These are phyloP conservation scores for Torymus aiolomorphi DNA, from an alignment of 2,888 invertebrate genomes.

Conservation along the genomic window DNA sequence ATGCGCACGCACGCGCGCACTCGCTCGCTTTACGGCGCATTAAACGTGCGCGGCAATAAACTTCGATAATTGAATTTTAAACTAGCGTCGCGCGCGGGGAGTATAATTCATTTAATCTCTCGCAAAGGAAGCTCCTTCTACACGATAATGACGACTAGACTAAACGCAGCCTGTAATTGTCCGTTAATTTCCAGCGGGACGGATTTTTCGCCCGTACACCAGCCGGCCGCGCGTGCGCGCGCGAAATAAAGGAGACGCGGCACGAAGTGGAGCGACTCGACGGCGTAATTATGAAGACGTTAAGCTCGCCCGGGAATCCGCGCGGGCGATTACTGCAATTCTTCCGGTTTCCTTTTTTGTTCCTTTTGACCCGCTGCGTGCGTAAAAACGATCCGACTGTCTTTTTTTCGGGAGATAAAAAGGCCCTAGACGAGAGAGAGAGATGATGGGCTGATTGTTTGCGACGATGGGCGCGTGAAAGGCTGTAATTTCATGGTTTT, in stretches of 20 bases:
- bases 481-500: constrained; percentile 7
- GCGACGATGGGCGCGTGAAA: background rate
- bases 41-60: constrained; percentile 28
- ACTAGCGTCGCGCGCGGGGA: constrained; percentile 1
- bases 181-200: constrained; percentile 24
- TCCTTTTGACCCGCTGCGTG: too few species aligned
- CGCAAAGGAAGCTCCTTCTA: constrained; percentile 30
- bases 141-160: constrained; percentile 25
- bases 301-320: constrained; percentile 58
- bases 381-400: too few species aligned
- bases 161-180: constrained; percentile 23
- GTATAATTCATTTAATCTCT: constrained; percentile 34
- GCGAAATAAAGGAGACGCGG: constrained; percentile 25
- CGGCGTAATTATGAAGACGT: constrained; percentile 66
- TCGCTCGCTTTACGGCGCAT: constrained; percentile 14
- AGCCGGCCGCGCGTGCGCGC: background rate
- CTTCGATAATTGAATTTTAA: constrained; percentile 41
- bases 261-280: constrained; percentile 2
- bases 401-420: too few species aligned
- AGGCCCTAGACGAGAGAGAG: background rate
- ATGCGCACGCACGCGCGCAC: background rate
- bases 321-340: constrained; percentile 37
- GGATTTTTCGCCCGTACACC: constrained; percentile 13
- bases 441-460: constrained; percentile 17
- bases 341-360: background rate